Base-by-base conservation (phyloP, 2,888 invertebrate species). In the Sabellastarte sp. region DNA sequence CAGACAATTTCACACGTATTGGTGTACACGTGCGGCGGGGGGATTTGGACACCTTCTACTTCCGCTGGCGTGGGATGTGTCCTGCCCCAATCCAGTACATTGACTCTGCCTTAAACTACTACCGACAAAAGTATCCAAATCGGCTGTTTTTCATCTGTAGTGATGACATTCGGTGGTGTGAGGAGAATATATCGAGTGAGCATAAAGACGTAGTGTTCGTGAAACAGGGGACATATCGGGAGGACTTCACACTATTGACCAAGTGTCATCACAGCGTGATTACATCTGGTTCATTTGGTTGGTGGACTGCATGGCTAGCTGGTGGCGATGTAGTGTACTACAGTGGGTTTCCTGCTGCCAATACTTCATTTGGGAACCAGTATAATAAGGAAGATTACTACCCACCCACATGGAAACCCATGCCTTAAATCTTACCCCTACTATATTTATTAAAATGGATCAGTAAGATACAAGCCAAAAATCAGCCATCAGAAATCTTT, bases 221-320 rank as follows among this genome's bases (percentile, higher is more conserved):
- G n/a, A n/a, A n/a, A n/a, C n/a, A n/a, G n/a, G n/a, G n/a, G n/a
- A n/a, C n/a, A n/a, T n/a, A n/a, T n/a, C n/a, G 26, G 29, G 24
- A 72, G 4, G 73, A 74, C 55, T 32, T 76, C 30, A 73, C 75
- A 0, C 28, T 74, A n/a, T 61, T 76, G 4, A 56, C 72, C 15
- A 59, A 66, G 50, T 73, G 73, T 63, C 68, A 74, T 56, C 76
- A 76, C 61, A 67, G 68, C 5, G 74, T 76, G 4, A 73, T 67
- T 50, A 71, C 73, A 1, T 73, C 74, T 2, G 76, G 76, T 0
- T 71, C 74, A 1, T 75, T 71, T 59, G 65, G 74, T 41, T 76
- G 75, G 74, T 64, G 64, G 41, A 24, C n/a, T 2, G 62, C 64
- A n/a, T 65, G 61, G 62, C 28, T 65, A 28, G 55, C 51, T 31